Percentiles rank a stretch among this genome's conserved stretches.
Evolutionary conservation across 2,888 invertebrate species (phyloP).

Genomic region (Metalampra italica): DNA sequence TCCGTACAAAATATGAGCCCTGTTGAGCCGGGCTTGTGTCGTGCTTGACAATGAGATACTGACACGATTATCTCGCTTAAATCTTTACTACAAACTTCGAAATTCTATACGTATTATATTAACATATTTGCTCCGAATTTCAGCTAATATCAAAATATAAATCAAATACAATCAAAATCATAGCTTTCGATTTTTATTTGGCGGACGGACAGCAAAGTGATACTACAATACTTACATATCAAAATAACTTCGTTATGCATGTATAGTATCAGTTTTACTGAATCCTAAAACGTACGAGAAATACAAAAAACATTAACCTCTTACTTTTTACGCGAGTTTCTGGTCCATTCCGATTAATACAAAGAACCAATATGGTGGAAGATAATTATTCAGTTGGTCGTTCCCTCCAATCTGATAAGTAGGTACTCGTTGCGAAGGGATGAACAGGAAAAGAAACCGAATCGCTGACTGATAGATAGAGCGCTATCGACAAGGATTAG

Average conservation of each 20-base stretch:
- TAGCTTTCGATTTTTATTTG: not conserved
- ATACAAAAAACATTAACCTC: too few species aligned
- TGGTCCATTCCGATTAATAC: too few species aligned
- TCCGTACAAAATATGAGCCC: conserved; percentile 44
- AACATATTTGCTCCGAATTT: not conserved
- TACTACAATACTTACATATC: too few species aligned
- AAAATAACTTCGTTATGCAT: too few species aligned
- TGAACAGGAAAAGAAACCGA: conserved; percentile 19
- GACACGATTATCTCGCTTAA: conserved; percentile 21
- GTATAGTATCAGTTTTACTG: too few species aligned
- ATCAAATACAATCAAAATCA: too few species aligned
- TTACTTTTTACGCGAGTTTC: too few species aligned
- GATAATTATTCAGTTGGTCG: not conserved
- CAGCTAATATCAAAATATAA: too few species aligned
- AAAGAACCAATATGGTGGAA: not conserved
- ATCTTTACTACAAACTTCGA: conserved; percentile 1
- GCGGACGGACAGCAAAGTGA: too few species aligned
- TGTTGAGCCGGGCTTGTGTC: conserved; percentile 30
- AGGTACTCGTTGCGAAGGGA: conserved; percentile 6
- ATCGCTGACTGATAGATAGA: conserved; percentile 27
- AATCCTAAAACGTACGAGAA: too few species aligned
- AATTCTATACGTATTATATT: not conserved
- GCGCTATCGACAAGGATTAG: conserved; percentile 36
- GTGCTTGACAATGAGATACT: conserved; percentile 40
- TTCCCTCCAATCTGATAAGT: not conserved